These are phyloP conservation scores for Desmodus rotundus DNA, from an alignment of 2,113 vertebrate species.

Conservation along the genomic window DNA sequence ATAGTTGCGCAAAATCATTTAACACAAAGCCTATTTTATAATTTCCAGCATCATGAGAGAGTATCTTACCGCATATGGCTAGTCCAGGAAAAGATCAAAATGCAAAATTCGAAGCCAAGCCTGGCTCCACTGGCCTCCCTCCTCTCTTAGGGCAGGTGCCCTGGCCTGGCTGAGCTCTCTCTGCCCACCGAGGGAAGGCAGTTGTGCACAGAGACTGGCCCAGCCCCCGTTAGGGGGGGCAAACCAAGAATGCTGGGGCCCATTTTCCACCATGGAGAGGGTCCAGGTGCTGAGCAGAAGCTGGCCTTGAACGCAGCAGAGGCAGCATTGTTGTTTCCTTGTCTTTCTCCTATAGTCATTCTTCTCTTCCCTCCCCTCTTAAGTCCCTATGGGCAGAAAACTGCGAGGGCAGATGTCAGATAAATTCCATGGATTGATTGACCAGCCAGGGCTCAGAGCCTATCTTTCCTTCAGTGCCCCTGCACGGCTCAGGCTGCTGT, in stretches of 20 bases:
- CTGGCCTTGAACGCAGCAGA: neutral
- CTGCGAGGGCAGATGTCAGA: too few species aligned
- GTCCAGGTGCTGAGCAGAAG: neutral
- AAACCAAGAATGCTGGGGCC: neutral
- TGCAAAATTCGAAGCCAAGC: neutral
- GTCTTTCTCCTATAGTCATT: too few species aligned
- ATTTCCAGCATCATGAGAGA: too few species aligned
- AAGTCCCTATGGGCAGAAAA: neutral
- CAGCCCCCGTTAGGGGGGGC: neutral
- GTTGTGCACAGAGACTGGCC: neutral
- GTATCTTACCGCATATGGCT: too few species aligned
- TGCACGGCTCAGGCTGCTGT: neutral
- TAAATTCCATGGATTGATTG: accelerated
- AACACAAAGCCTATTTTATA: too few species aligned
- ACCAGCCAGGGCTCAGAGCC: neutral
- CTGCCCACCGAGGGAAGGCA: neutral
- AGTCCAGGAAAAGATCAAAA: neutral
- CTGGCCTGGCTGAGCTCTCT: neutral
- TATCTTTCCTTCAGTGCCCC: neutral
- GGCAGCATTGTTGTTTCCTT: neutral
- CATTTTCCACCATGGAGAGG: neutral
- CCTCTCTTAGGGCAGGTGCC: neutral
- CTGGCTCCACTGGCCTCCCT: too few species aligned
- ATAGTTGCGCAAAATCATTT: too few species aligned
- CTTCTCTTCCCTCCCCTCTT: neutral